These are phyloP conservation scores for Canis aureus DNA, from an alignment of 2,113 vertebrate genomes.

Conservation along the genomic window DNA sequence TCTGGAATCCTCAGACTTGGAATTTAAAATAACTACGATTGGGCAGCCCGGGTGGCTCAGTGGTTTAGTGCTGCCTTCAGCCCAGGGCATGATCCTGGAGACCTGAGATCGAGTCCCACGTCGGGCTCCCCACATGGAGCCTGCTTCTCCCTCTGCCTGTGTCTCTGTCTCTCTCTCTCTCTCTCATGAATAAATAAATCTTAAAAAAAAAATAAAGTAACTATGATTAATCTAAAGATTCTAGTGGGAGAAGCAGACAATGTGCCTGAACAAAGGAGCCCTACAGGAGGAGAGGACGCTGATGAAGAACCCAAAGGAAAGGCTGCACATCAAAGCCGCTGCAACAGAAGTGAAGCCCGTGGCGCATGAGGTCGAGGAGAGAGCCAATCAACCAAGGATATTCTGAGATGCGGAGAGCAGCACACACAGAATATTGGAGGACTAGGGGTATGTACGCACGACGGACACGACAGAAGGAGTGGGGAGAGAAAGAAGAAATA, in stretches of 20 bases:
- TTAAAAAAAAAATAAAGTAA: not conserved
- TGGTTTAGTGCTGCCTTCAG: too few species aligned
- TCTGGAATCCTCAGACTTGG: not conserved
- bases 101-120: too few species aligned
- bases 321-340: fast-evolving
- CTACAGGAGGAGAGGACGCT: fast-evolving
- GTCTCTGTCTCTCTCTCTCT: too few species aligned
- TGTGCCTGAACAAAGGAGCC: fast-evolving
- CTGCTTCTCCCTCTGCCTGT: too few species aligned
- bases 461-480: not conserved
- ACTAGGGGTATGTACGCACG: fast-evolving
- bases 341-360: not conserved
- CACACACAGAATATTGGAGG: not conserved
- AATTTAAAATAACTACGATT: not conserved
- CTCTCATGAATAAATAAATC: too few species aligned
- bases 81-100: too few species aligned
- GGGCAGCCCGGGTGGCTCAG: too few species aligned
- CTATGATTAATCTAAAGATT: not conserved
- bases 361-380: not conserved
- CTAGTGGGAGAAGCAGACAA: too few species aligned
- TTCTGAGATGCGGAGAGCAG: not conserved
- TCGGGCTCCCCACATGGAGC: too few species aligned
- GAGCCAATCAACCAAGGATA: fast-evolving
- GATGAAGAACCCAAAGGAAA: not conserved
- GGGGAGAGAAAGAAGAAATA: not conserved